These are phyloP conservation scores for Pseudocheirus occidentalis DNA, from an alignment of 2,797 vertebrate species.

Conservation along the genomic window DNA sequence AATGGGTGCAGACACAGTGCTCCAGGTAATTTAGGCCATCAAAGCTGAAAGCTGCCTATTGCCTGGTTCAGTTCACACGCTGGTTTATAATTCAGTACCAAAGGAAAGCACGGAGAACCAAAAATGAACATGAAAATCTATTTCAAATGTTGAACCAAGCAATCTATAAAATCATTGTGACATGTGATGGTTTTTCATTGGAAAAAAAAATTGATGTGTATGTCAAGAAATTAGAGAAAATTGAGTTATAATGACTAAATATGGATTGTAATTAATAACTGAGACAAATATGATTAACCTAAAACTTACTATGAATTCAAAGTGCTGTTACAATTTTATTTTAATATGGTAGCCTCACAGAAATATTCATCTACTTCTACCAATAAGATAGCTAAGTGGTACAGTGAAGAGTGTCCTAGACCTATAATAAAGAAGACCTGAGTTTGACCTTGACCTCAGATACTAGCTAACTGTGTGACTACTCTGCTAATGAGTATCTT, in stretches of 20 bases:
- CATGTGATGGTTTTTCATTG: neutral
- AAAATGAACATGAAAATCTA: neutral
- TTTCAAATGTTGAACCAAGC: neutral
- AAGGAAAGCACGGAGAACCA: neutral
- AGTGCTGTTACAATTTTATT: neutral
- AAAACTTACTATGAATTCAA: neutral
- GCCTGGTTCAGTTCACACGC: neutral
- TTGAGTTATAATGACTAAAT: neutral
- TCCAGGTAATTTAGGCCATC: neutral
- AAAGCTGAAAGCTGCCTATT: slow-evolving; percentile 1
- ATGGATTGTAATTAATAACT: neutral
- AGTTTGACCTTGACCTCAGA: neutral
- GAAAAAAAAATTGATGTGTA: neutral
- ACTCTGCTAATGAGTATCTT: neutral
- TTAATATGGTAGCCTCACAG: neutral
- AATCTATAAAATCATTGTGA: neutral
- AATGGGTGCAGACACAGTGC: neutral
- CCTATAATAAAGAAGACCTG: neutral
- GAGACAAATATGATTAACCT: neutral
- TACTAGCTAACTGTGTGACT: neutral
- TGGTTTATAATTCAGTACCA: slow-evolving; percentile 14
- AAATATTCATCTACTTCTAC: neutral
- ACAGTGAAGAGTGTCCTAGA: neutral
- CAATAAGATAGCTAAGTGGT: neutral
- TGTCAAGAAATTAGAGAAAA: neutral